Percentiles rank a stretch among this genome's conserved stretches.
Conservation (phyloP, 2,888 invertebrate species). For the Andrena flavipes region DNA sequence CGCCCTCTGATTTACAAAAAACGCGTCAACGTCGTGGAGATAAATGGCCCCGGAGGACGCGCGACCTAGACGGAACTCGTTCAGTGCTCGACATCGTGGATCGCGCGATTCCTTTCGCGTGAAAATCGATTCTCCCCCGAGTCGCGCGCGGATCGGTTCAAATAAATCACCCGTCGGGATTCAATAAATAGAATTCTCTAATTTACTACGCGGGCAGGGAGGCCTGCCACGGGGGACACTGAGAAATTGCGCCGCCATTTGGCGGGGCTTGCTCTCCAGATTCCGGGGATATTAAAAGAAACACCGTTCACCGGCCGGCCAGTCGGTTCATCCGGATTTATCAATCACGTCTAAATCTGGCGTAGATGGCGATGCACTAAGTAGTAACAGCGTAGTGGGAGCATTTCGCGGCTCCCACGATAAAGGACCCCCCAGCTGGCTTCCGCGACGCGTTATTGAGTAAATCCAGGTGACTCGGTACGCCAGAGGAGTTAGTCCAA, state of each 20-base stretch:
- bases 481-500: too few relatives aligned
- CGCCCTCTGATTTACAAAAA: slow-evolving; percentile 13
- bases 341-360: slow-evolving; percentile 44
- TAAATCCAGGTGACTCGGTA: too few relatives aligned
- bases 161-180: slow-evolving; percentile 27
- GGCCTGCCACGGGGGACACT: not conserved
- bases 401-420: slow-evolving; percentile 1
- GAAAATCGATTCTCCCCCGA: slow-evolving; percentile 18
- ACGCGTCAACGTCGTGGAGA: not conserved
- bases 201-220: slow-evolving; percentile 24
- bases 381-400: too few relatives aligned
- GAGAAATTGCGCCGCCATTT: slow-evolving; percentile 13
- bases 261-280: not conserved
- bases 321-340: slow-evolving; percentile 34
- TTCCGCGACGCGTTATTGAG: slow-evolving; percentile 24
- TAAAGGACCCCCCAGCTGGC: slow-evolving; percentile 30
- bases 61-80: too few relatives aligned
- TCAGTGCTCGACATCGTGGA: too few relatives aligned
- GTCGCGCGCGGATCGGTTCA: slow-evolving; percentile 5
- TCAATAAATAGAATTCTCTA: slow-evolving; percentile 40
- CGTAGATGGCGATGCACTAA: not conserved
- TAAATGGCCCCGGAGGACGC: not conserved
- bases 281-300: slow-evolving; percentile 42
- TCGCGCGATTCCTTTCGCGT: not conserved
- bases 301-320: not conserved